Conservation (phyloP, 2,113 vertebrate genomes). For the Propithecus coquereli region DNA sequence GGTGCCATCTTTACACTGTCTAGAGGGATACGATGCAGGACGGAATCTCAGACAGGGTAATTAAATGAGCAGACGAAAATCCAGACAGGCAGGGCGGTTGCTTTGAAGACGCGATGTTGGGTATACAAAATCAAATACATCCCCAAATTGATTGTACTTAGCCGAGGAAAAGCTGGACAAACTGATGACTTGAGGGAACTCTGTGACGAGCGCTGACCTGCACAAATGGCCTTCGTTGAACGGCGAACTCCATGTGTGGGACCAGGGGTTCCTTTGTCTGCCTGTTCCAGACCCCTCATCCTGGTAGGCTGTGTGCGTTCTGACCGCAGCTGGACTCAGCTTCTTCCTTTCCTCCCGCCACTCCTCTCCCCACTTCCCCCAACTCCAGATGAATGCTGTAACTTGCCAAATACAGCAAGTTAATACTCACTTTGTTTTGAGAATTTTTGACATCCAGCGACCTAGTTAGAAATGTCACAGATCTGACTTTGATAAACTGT, state of each 20-base stretch:
- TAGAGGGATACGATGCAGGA: not conserved
- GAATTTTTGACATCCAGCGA: not conserved
- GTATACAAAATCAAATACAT: slow-evolving; percentile 1
- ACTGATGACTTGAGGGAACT: not conserved
- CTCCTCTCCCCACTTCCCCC: not conserved
- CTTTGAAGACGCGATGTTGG: not conserved
- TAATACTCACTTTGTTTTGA: not conserved
- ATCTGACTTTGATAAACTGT: not conserved
- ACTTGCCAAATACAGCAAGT: not conserved
- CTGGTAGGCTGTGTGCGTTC: not conserved
- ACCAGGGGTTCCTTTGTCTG: no score
- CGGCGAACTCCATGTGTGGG: fast-evolving
- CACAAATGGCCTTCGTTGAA: not conserved
- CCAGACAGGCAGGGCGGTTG: not conserved
- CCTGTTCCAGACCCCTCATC: fast-evolving
- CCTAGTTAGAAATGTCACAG: not conserved
- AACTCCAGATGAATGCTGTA: not conserved
- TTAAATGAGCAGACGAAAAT: slow-evolving; percentile 20
- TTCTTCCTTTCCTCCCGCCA: not conserved
- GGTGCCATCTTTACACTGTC: not conserved
- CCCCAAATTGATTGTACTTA: not conserved
- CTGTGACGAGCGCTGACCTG: not conserved
- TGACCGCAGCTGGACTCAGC: not conserved
- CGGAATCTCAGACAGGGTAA: not conserved
- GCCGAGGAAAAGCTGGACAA: not conserved